Percentiles rank a stretch among this genome's conserved stretches.
Evolutionary conservation across 2,113 vertebrate species (phyloP).

Genomic region (Garra rufa): DNA sequence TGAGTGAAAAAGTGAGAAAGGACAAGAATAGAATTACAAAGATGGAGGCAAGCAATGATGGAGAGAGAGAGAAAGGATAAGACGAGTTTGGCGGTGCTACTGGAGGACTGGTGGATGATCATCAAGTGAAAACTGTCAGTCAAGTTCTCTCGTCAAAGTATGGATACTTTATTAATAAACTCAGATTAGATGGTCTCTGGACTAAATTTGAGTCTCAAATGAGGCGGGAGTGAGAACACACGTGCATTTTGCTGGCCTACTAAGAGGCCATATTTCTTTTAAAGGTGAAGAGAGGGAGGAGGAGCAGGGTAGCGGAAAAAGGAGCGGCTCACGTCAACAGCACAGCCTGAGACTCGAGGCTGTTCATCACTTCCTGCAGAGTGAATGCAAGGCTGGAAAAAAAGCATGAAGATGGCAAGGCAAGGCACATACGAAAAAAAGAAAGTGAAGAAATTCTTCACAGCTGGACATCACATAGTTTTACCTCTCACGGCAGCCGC

Average conservation of each 20-base stretch:
- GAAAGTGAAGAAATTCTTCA: conserved; percentile 24
- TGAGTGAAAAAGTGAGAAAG: conserved; percentile 2
- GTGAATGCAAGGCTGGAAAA: conserved; percentile 19
- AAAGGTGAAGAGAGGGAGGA: conserved; percentile 29
- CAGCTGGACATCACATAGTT: conserved; percentile 38
- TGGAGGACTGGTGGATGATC: not conserved
- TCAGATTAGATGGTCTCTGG: too few species aligned
- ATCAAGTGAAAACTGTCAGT: not conserved
- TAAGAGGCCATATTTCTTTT: conserved; percentile 28
- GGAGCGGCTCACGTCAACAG: conserved; percentile 15
- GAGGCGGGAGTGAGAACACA: not conserved
- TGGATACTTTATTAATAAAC: too few species aligned
- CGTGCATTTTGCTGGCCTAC: not conserved
- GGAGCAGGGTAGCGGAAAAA: not conserved
- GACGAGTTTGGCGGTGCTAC: not conserved
- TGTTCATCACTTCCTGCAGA: conserved; percentile 35
- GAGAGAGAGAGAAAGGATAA: not conserved
- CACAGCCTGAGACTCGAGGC: conserved; percentile 34
- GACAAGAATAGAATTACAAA: conserved; percentile 26
- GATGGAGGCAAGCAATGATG: conserved; percentile 5
- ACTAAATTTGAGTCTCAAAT: not conserved
- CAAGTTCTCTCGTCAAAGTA: too few species aligned
- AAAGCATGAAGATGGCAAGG: conserved; percentile 6
- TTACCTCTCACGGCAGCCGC: conserved; percentile 10
- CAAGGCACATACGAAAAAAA: not conserved